These are phyloP conservation scores for Botia kubotai DNA, from an alignment of 2,797 vertebrate genomes.

Conservation along the genomic window DNA sequence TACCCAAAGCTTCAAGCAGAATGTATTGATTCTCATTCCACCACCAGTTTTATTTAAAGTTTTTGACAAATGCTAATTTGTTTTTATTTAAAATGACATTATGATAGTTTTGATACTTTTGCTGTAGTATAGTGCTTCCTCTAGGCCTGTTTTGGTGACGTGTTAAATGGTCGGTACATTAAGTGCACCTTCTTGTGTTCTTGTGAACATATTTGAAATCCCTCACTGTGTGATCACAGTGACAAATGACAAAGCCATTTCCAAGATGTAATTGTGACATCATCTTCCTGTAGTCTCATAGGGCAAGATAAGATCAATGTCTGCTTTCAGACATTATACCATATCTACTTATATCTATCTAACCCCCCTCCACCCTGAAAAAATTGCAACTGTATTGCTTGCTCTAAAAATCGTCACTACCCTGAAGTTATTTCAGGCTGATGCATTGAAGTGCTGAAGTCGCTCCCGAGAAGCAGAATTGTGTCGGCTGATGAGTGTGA, in stretches of 20 bases:
- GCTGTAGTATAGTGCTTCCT: not conserved
- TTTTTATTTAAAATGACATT: constrained; percentile 54
- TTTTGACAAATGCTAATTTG: constrained; percentile 64
- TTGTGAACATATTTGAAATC: not conserved
- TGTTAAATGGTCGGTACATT: not conserved
- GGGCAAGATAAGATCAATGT: not conserved
- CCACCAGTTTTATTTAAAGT: not conserved
- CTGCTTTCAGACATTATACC: constrained; percentile 34
- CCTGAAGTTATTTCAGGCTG: constrained; percentile 37
- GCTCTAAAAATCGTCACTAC: constrained; percentile 1
- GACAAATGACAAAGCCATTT: not conserved
- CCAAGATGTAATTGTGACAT: constrained; percentile 2
- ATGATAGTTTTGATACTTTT: not conserved
- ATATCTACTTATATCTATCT: constrained; percentile 29
- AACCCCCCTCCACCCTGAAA: not conserved
- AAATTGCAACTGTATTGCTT: not conserved
- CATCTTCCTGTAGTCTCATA: constrained; percentile 1
- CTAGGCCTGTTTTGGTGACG: not conserved
- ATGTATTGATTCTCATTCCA: not conserved
- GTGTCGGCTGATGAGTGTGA: constrained; percentile 23
- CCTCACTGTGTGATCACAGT: not conserved
- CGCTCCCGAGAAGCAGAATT: constrained; percentile 16
- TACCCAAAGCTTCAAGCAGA: not conserved
- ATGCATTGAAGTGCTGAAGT: constrained; percentile 26
- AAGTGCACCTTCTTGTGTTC: not conserved